Evolutionary conservation across 2,113 vertebrate genomes (phyloP).

Genomic region (Chaetorhynchus papuensis): DNA sequence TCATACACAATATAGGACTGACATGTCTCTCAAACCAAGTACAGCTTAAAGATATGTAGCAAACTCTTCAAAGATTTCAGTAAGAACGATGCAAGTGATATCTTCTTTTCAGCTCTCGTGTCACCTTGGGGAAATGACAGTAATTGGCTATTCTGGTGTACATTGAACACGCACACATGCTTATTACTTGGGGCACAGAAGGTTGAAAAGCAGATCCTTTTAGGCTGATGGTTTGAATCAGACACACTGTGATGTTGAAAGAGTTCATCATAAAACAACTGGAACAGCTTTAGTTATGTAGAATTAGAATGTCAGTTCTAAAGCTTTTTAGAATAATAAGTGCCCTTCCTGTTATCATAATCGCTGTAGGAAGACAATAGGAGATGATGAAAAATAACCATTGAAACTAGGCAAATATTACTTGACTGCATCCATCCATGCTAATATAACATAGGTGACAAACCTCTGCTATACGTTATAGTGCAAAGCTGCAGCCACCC

Average conservation of each 20-base stretch:
- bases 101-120: neutral
- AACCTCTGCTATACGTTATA: neutral
- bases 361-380: neutral
- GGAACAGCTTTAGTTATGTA: neutral
- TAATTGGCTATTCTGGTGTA: neutral
- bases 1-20: neutral
- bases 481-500: neutral
- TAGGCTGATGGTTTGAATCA: conserved; percentile 9
- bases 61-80: neutral
- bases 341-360: neutral
- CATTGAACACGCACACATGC: neutral
- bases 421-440: neutral
- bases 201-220: neutral
- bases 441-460: neutral
- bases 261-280: conserved; percentile 10
- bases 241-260: neutral
- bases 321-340: neutral
- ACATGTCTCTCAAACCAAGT: neutral
- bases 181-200: neutral
- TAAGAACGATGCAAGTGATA: neutral
- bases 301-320: neutral
- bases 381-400: neutral
- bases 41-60: neutral
- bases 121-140: neutral
- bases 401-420: neutral